Base-by-base conservation (phyloP, 2,113 vertebrate species). In the Halcyon senegalensis region DNA sequence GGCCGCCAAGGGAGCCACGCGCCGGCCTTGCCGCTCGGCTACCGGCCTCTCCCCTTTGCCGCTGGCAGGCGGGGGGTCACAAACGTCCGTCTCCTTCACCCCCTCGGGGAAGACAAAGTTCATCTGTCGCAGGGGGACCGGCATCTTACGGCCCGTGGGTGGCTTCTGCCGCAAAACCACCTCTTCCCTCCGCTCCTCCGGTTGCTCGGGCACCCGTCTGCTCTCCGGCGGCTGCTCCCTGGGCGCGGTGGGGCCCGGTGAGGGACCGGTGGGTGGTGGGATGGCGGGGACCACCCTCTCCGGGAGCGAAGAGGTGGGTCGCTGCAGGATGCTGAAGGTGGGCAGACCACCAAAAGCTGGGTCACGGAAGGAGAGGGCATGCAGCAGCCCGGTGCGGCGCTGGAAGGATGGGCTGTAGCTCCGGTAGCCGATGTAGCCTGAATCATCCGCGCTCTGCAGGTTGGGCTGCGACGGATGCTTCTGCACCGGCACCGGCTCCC, bases 401-500 rank as follows among this genome's bases (percentile, higher is more conserved):
- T 99, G 99, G 94, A 99, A 99, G 17, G 99, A 99, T 0, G 99
- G 99, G 97, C 99, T 99, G 96, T 99, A 99, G 97, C 99, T 99
- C 62, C 99, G 98, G 98, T 99, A 99, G 24, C 99, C 99, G 2
- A 98, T 96, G 90, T 98, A 98, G 7, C 98, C 98, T 1, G 98
- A 97, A 39, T 99, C 99, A 0, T 99, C 99, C 60, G 97, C 93
- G 94, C 98, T 98, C 93, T 98, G 99, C 70, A 98, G 96, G 79
- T 97, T 97, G 68, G 97, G 84, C 7, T 97, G 82, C 15, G 99
- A 97, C 0, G 99, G 98, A 62, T 98, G 97, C 60, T 98, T 98
- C 75, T 98, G 94, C 75, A 97, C 98, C 0, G 95, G 84, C 1
- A 87, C 77, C 11, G 92, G 89, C 53, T 98, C 97, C 84, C 96